Percentiles rank a stretch among this genome's conserved stretches.
Evolutionary conservation across 2,888 invertebrate genomes (phyloP).

Genomic region (Protodeltote pygarga): DNA sequence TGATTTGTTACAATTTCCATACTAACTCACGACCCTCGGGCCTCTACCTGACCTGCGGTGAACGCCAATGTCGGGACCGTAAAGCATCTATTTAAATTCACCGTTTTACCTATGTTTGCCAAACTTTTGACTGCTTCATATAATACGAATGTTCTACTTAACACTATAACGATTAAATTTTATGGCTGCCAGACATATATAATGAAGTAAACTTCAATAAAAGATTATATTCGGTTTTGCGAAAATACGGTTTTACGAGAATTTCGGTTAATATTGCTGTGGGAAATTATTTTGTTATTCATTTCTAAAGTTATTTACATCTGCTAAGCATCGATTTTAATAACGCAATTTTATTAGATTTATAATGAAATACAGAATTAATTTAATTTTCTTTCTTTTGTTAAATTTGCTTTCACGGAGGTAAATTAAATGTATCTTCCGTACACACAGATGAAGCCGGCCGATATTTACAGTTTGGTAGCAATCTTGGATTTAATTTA

Average conservation of each 20-base stretch:
- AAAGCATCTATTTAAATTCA: constrained; percentile 36
- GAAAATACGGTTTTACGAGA: constrained; percentile 17
- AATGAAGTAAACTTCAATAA: constrained; percentile 23
- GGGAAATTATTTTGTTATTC: constrained; percentile 4
- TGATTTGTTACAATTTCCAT: constrained; percentile 53
- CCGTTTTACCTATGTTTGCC: constrained; percentile 22
- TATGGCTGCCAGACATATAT: constrained; percentile 10
- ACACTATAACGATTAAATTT: constrained; percentile 14
- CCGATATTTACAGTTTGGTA: neutral
- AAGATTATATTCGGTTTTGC: constrained; percentile 18
- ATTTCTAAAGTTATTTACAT: constrained; percentile 1
- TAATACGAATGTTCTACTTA: constrained; percentile 18
- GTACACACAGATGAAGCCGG: neutral
- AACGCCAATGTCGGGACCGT: constrained; percentile 30
- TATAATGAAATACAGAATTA: neutral
- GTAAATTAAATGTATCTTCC: constrained; percentile 6
- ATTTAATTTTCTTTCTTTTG: constrained; percentile 3
- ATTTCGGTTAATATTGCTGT: constrained; percentile 20
- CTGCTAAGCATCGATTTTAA: neutral
- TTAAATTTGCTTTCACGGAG: too few species aligned
- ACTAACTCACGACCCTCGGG: constrained; percentile 39
- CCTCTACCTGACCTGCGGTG: constrained; percentile 38
- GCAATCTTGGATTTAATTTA: neutral
- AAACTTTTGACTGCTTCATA: constrained; percentile 23
- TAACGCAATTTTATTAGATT: constrained; percentile 11